Evolutionary conservation across 2,113 vertebrate species (phyloP).

Genomic region (Urocolius indicus): DNA sequence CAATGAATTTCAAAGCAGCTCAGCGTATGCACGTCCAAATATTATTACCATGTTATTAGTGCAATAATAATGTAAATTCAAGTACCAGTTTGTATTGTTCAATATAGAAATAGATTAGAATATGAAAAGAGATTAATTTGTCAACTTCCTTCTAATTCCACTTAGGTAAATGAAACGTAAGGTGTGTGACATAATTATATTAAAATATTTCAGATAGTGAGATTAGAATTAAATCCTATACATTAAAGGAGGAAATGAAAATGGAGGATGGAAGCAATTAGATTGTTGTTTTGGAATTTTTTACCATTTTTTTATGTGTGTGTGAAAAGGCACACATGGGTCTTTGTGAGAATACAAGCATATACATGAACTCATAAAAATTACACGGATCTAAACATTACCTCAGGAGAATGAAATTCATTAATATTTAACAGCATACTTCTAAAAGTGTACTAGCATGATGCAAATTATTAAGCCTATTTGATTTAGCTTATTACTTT

Average conservation of each 20-base stretch:
- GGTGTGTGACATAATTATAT: neutral
- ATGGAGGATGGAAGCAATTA: neutral
- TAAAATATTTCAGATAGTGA: neutral
- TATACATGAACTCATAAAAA: conserved; percentile 12
- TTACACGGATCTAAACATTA: neutral
- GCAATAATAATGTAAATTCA: neutral
- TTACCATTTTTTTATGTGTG: no score
- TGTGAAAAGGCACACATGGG: neutral
- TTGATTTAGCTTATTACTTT: neutral
- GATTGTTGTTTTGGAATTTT: neutral
- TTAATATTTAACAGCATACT: neutral
- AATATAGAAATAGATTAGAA: neutral
- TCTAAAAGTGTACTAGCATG: neutral
- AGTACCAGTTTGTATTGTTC: neutral
- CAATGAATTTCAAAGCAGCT: neutral
- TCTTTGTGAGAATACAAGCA: neutral
- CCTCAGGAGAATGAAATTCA: neutral
- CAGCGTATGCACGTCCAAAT: neutral
- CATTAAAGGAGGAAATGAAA: neutral
- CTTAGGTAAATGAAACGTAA: neutral
- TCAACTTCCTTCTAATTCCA: neutral
- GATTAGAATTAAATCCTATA: neutral
- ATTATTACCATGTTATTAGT: neutral
- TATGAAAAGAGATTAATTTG: neutral
- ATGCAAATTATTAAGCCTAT: neutral